Evolutionary conservation across 2,113 vertebrate genomes (phyloP).

Genomic region (Barnardius zonarius): DNA sequence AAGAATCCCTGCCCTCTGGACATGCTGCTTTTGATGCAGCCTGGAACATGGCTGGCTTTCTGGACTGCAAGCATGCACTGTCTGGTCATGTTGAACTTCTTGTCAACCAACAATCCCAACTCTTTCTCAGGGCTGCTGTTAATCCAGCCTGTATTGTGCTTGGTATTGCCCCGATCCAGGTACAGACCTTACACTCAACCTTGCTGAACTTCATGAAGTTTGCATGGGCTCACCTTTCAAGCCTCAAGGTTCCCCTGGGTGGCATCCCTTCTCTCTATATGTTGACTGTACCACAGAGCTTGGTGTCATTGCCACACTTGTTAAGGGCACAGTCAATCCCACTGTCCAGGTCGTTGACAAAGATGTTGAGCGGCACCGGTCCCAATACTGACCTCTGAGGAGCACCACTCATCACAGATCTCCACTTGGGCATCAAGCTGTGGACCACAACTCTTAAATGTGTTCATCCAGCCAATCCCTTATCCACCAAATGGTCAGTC

Average conservation of each 20-base stretch:
- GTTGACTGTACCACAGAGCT: background rate
- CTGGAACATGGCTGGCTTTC: background rate
- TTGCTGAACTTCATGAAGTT: background rate
- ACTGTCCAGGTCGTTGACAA: background rate
- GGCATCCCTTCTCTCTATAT: too few species aligned
- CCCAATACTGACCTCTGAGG: background rate
- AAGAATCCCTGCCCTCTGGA: background rate
- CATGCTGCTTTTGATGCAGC: background rate
- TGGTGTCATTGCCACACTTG: rapidly evolving
- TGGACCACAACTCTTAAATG: background rate
- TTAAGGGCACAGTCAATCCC: background rate
- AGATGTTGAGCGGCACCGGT: background rate
- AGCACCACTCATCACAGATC: background rate
- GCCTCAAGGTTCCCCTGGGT: background rate
- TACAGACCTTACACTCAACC: background rate
- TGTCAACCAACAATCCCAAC: background rate
- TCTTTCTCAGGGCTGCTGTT: background rate
- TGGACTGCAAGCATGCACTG: background rate
- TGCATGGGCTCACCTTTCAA: background rate
- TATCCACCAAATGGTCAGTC: too few species aligned
- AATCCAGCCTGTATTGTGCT: background rate
- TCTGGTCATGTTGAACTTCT: background rate
- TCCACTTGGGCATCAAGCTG: rapidly evolving
- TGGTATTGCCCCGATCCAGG: background rate
- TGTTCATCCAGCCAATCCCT: background rate